phyloP scores from a whole-genome alignment of 2,113 vertebrate species.

The Thalassarche chlororhynchos region DNA sequence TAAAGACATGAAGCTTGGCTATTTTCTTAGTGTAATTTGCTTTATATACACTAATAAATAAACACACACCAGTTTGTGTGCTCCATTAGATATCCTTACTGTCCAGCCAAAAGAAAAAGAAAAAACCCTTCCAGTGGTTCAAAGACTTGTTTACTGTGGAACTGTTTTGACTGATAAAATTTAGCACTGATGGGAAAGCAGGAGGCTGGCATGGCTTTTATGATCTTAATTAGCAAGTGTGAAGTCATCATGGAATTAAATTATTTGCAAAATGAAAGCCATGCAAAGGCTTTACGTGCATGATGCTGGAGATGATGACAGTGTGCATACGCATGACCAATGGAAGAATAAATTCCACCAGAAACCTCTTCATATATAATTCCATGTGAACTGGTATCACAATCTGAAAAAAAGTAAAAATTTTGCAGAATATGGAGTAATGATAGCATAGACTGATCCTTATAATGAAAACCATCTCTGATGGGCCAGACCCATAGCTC shows the following conservation, averaged over 20 bases:
- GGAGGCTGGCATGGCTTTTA: background rate
- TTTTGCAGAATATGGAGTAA: background rate
- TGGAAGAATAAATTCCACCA: background rate
- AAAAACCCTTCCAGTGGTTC: background rate
- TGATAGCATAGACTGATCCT: background rate
- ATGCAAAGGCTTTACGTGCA: background rate
- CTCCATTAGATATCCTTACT: background rate
- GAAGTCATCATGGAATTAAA: background rate
- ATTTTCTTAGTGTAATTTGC: background rate
- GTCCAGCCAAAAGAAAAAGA: background rate
- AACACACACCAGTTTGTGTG: background rate
- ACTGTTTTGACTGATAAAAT: background rate
- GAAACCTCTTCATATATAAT: background rate
- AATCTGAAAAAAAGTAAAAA: background rate
- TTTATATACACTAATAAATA: background rate
- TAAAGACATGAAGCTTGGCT: background rate
- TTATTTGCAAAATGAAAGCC: background rate
- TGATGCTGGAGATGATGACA: background rate
- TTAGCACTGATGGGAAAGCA: background rate
- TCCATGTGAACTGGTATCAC: background rate
- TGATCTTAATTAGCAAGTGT: background rate
- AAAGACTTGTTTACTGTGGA: background rate
- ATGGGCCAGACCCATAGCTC: background rate
- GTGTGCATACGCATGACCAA: background rate
- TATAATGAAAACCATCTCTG: background rate